A percentile compares a stretch with the other conserved stretches of the same genome.
Conservation (phyloP, 2,888 invertebrate genomes). For the Ormia ochracea region DNA sequence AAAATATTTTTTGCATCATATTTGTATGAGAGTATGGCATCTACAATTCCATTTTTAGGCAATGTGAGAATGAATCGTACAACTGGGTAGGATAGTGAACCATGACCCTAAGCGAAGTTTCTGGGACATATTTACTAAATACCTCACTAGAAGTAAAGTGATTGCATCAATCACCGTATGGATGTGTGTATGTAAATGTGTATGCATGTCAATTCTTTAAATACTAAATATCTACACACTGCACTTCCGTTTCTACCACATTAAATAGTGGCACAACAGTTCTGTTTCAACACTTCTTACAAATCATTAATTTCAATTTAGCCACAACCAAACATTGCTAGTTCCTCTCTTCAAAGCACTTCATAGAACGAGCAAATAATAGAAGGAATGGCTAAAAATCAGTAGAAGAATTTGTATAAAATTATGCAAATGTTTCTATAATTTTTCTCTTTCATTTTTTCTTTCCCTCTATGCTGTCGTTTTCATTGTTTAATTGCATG, state of each 20-base stretch:
- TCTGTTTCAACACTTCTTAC: constrained; percentile 26
- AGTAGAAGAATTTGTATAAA: constrained; percentile 15
- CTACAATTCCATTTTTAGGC: too few species aligned
- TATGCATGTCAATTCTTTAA: constrained; percentile 11
- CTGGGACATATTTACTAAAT: background rate
- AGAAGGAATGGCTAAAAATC: background rate
- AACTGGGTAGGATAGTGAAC: too few species aligned
- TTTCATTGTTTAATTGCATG: constrained; percentile 26
- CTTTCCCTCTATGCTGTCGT: background rate
- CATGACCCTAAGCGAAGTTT: too few species aligned
- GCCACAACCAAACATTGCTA: constrained; percentile 5
- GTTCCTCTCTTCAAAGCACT: constrained; percentile 33
- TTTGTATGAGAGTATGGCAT: too few species aligned
- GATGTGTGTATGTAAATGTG: too few species aligned
- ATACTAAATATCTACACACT: constrained; percentile 32
- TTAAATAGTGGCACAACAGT: constrained; percentile 1
- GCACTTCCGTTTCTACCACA: constrained; percentile 57
- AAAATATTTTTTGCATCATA: too few species aligned
- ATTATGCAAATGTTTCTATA: constrained; percentile 58
- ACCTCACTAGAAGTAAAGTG: background rate
- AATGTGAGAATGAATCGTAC: too few species aligned
- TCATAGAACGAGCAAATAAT: constrained; percentile 22
- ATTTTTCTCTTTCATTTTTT: background rate
- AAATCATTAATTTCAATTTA: constrained; percentile 45
- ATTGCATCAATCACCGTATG: background rate